A percentile compares a stretch with the other conserved stretches of the same genome.
These are phyloP conservation scores for Coecobrya sp. DNA, from an alignment of 2,888 invertebrate genomes.

Conservation along the genomic window DNA sequence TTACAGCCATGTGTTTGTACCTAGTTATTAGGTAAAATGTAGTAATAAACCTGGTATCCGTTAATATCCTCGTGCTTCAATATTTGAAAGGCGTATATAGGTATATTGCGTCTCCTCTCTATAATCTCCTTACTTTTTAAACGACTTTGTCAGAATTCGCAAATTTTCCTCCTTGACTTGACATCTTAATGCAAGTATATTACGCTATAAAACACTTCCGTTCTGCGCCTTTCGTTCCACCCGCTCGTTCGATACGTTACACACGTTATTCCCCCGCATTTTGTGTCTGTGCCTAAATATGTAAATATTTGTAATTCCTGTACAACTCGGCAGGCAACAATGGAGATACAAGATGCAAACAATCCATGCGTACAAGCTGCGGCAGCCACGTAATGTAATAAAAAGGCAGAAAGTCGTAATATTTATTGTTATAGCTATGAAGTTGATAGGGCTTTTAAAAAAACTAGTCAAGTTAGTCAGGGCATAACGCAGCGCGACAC, in stretches of 20 bases:
- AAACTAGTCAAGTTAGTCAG: conserved; percentile 32
- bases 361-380: not conserved
- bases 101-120: not conserved
- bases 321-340: conserved; percentile 16
- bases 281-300: not conserved
- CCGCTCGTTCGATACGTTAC: not conserved
- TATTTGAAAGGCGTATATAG: not conserved
- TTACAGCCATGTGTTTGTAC: not conserved
- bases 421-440: conserved; percentile 47
- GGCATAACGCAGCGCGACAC: conserved; percentile 30
- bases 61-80: conserved; percentile 11
- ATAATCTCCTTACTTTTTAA: conserved; percentile 45
- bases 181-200: conserved; percentile 65
- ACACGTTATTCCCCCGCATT: conserved; percentile 27
- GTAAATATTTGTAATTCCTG: not conserved
- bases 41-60: conserved; percentile 31
- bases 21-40: conserved; percentile 10
- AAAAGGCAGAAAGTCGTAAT: conserved; percentile 26
- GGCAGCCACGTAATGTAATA: conserved; percentile 37
- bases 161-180: conserved; percentile 51
- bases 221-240: conserved; percentile 63
- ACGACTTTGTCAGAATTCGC: conserved; percentile 53
- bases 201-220: conserved; percentile 72
- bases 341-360: conserved; percentile 33
- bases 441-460: conserved; percentile 35